Percentiles rank a stretch among this genome's conserved stretches.
These are phyloP conservation scores for Nephrocerus scutellatus DNA, from an alignment of 2,888 invertebrate genomes.

Conservation along the genomic window DNA sequence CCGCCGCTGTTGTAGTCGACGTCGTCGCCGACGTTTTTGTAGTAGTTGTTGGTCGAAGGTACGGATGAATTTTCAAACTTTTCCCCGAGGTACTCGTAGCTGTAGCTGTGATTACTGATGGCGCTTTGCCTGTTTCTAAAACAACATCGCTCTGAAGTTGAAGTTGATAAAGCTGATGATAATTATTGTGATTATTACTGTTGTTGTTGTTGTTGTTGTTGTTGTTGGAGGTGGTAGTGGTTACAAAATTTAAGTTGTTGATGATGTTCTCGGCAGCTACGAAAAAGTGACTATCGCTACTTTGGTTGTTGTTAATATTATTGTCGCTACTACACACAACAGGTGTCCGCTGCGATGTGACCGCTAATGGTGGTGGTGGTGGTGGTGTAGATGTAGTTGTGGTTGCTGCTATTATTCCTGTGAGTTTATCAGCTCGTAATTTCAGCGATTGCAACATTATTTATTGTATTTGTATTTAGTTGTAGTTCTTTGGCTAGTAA, in stretches of 20 bases:
- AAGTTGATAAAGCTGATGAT: too few relatives aligned
- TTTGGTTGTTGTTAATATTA: constrained; percentile 14
- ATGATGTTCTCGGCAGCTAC: constrained; percentile 16
- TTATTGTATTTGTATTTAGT: constrained; percentile 25
- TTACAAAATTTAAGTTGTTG: too few relatives aligned
- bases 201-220: constrained; percentile 17
- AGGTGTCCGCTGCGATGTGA: too few relatives aligned
- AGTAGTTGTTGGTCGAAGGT: too few relatives aligned
- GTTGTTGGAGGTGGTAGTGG: constrained; percentile 17
- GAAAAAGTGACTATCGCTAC: constrained; percentile 15
- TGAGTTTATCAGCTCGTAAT: constrained; percentile 41
- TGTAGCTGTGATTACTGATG: too few relatives aligned
- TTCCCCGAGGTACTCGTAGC: too few relatives aligned
- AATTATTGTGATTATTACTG: constrained; percentile 21
- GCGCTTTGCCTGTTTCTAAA: too few relatives aligned
- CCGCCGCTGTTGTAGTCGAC: constrained; percentile 1
- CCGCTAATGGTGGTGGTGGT: constrained; percentile 22
- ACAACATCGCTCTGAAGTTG: too few relatives aligned
- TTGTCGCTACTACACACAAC: constrained; percentile 21
- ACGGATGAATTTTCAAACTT: too few relatives aligned
- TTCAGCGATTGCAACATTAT: constrained; percentile 46
- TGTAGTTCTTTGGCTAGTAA: constrained; percentile 9
- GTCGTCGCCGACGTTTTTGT: constrained; percentile 24
- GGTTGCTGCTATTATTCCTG: constrained; percentile 29
- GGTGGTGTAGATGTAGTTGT: constrained; percentile 12